Base-by-base conservation (phyloP, 1,140 invertebrate genomes). In the Pararge aegeria region DNA sequence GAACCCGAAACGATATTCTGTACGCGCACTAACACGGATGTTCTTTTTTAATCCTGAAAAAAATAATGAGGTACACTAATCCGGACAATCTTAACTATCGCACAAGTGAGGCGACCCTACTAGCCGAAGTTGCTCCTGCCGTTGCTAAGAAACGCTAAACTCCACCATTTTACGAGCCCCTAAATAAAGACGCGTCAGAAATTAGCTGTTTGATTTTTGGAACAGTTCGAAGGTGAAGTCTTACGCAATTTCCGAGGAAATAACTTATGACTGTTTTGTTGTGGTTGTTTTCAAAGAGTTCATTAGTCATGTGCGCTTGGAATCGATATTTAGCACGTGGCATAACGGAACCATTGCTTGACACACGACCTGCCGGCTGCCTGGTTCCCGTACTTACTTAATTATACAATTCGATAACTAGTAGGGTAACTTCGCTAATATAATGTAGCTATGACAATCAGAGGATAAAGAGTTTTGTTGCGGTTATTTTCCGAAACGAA, bases 71-170 rank as follows among this genome's bases (percentile, higher is more conserved):
- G n/a, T n/a, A n/a, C n/a, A n/a, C 9, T 37, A 2, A 37, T 2
- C 4, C 2, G 12, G 4, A 12, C 12, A 15, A 15, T 16, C 16
- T 4, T 40, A 15, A 16, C 2, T 16, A 40, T 16, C 2, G 3
- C 5, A 5, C 6, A 18, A 16, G 13, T 16, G 13, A 16, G 38
- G 5, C 38, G 18, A 15, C 38, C 38, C 38, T 42, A 42, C 6
- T 16, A 42, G 13, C 44, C 38, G 50, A 4, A 34, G 57, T 60
- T 61, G 54, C 62, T 63, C 62, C 46, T 68, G 56, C 37, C 44
- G 65, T 74, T 70, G 70, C 70, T 64, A 66, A 18, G 70, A 52
- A 21, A 70, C 70, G 57, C 42, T 0, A 42, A 42, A 42, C 38
- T 42, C 38, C 38, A 42, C 13, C 18, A 42, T 40, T 53, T 46